Evolutionary conservation across 2,888 invertebrate genomes (phyloP), one percentile per base, ranked within the genome.

Genomic region (Corythucha ciliata): DNA sequence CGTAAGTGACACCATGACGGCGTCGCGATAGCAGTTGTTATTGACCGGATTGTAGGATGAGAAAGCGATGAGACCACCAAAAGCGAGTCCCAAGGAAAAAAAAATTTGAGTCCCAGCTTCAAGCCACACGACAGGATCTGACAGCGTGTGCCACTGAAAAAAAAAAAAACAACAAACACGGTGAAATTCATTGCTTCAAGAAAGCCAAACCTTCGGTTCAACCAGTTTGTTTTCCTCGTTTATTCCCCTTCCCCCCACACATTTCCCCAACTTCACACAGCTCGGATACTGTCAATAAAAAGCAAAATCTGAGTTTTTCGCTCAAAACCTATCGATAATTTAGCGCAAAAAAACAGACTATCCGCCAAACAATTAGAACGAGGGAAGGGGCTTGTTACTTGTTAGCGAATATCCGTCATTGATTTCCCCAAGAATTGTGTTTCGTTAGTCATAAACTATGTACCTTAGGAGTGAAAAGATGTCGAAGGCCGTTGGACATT

Each of bases 41-140:
- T 93, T 91, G 2, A 91, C 88, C 0, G 93, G 92, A 70, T 94
- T 96, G 71, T 96, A 96, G 0, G 94, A 94, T 0, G 90, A 88
- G 67, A 94, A 96, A 1, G 94, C 94, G 56, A 96, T 94, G 29
- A 96, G 73, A 7, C 94, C 94, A 10, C 96, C 96, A 63, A 96
- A 96, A 1, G 93, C 94, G 42, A 96, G 71, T 7, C 94, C 94
- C 55, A 94, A 76, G 0, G 93, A 94, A 70, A 94, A 96, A 72
- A 96, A 96, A 63, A 96, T 94, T 69, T 96, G 96, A 0, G 94
- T 94, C 2, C 94, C 94, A 0, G 96, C 94, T 71, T 96, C 94
- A 48, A 96, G 70, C 96, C 96, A 96, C 0, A 96, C 94, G 0
- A 90, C 88, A 7, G 94, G 94, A 71, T 93, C 93, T 27, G 84